phyloP scores from a whole-genome alignment of 2,113 vertebrate genomes.

The Emydura subglobosa region DNA sequence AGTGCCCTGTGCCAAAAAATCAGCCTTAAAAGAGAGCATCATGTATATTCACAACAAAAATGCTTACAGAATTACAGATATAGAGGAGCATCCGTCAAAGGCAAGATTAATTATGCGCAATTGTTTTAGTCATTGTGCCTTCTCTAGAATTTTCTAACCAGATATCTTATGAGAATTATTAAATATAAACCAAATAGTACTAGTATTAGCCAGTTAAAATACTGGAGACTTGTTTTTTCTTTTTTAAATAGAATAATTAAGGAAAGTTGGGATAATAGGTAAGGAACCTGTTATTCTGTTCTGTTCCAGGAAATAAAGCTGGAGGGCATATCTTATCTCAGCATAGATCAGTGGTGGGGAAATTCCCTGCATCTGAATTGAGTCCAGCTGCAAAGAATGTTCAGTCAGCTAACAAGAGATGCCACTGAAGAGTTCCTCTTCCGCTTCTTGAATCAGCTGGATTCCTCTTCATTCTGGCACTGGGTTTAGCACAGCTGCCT shows the following conservation, averaged over 20 bases:
- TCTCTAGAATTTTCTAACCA: neutral
- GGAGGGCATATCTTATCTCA: neutral
- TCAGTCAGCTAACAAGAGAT: neutral
- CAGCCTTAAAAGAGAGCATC: neutral
- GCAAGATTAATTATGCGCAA: neutral
- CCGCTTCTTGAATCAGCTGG: neutral
- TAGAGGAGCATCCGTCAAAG: conserved; percentile 19
- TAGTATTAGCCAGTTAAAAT: neutral
- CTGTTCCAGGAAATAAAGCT: neutral
- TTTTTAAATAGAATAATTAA: neutral
- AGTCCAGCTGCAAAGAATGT: neutral
- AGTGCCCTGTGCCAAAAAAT: neutral
- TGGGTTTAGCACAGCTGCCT: neutral
- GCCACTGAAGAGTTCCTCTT: neutral
- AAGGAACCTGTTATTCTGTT: neutral
- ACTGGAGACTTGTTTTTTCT: neutral
- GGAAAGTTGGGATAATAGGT: neutral
- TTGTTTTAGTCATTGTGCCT: neutral
- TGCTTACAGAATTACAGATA: neutral
- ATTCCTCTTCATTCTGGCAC: conserved; percentile 4
- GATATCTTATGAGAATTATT: neutral
- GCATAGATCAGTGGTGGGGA: neutral
- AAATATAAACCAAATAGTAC: neutral
- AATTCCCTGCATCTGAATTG: neutral
- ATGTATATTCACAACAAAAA: neutral